Evolutionary conservation across 2,113 vertebrate species (phyloP).

Genomic region (Epinephelus cyanopodus): DNA sequence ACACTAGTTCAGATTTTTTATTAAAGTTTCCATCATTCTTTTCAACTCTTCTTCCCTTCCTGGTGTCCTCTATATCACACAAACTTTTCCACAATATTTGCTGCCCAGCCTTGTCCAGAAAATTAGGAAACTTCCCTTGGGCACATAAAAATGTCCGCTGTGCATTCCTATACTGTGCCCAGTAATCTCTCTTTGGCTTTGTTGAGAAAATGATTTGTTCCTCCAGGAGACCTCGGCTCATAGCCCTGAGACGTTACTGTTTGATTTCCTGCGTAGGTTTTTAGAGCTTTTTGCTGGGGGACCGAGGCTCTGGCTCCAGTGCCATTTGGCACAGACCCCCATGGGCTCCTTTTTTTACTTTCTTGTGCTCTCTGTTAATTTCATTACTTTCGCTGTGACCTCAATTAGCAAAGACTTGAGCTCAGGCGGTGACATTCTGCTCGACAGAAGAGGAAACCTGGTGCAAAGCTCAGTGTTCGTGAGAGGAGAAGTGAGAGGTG

Average conservation of each 20-base stretch:
- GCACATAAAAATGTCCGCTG: conserved; percentile 76
- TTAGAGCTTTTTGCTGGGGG: conserved; percentile 73
- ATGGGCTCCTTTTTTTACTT: conserved; percentile 68
- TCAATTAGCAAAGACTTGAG: conserved; percentile 82
- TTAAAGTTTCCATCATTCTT: conserved; percentile 46
- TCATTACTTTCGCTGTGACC: conserved; percentile 83
- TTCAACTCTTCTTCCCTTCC: conserved; percentile 43
- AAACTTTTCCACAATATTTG: conserved; percentile 78
- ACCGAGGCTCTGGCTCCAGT: conserved; percentile 66
- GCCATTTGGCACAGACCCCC: conserved; percentile 73
- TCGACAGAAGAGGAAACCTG: conserved; percentile 59
- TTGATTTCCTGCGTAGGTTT: conserved; percentile 83
- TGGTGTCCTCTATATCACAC: conserved; percentile 52
- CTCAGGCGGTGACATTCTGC: conserved; percentile 72
- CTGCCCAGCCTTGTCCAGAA: conserved; percentile 73
- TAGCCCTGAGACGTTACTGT: conserved; percentile 80
- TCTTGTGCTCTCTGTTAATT: conserved; percentile 81
- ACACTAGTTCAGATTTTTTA: background rate
- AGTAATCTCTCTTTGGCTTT: conserved; percentile 81
- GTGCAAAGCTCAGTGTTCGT: conserved; percentile 58
- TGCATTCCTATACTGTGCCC: conserved; percentile 80
- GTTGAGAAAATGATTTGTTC: conserved; percentile 82
- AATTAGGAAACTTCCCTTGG: conserved; percentile 79
- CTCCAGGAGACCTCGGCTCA: conserved; percentile 81
- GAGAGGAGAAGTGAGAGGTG: conserved; percentile 28